Conservation (phyloP, 35 echinoderm and acorn worm species). For the Lytechinus pictus region DNA sequence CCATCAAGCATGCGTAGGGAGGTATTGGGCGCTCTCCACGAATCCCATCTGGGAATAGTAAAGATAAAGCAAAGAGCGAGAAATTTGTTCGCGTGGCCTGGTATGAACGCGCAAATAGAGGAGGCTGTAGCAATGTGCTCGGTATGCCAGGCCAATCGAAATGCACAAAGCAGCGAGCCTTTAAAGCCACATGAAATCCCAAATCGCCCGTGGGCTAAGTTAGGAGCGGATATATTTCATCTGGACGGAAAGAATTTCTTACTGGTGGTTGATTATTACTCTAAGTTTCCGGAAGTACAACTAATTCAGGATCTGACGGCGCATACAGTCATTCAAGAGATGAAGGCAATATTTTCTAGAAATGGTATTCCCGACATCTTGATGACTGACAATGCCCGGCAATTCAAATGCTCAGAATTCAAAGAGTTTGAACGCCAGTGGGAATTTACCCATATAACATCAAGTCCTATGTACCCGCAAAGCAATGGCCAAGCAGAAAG, state of each 20-base stretch:
- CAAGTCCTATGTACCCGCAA: conserved; percentile 61
- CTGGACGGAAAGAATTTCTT: conserved; percentile 47
- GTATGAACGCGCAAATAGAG: conserved; percentile 59
- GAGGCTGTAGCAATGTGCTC: conserved; percentile 59
- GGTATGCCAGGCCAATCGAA: conserved; percentile 17
- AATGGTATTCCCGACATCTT: conserved; percentile 60
- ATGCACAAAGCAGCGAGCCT: conserved; percentile 60
- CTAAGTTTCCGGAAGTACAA: conserved; percentile 68
- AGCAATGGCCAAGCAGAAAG: conserved; percentile 68
- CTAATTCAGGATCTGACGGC: background rate
- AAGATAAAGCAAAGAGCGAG: conserved; percentile 65
- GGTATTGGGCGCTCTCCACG: conserved; percentile 65
- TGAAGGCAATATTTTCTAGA: conserved; percentile 63
- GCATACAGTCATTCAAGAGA: conserved; percentile 37
- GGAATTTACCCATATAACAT: conserved; percentile 62
- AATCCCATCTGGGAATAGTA: conserved; percentile 70
- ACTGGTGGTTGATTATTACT: conserved; percentile 68
- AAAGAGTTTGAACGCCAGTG: background rate
- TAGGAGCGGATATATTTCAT: conserved; percentile 71
- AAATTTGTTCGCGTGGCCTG: conserved; percentile 73
- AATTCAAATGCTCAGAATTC: background rate
- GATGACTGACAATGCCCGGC: conserved; percentile 60
- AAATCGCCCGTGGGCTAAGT: conserved; percentile 68
- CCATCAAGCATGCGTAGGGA: conserved; percentile 65
- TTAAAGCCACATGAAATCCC: conserved; percentile 59